Conservation (phyloP, 2,797 vertebrate genomes). For the Pteropus rufus region DNA sequence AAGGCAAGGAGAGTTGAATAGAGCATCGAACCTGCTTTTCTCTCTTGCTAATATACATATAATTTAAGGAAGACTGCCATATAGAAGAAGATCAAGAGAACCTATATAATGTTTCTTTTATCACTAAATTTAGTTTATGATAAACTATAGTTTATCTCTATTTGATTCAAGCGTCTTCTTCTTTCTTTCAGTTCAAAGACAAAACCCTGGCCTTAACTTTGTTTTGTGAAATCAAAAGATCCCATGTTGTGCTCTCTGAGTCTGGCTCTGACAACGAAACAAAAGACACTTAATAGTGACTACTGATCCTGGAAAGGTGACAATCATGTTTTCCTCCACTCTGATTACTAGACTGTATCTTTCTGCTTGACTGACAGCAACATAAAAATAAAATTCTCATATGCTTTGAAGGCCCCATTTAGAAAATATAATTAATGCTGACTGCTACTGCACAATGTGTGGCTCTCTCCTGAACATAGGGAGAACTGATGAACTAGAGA, state of each 20-base stretch:
- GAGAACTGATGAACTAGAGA: neutral
- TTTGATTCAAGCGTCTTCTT: neutral
- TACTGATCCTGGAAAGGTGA: neutral
- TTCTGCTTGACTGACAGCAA: neutral
- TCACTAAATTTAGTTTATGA: neutral
- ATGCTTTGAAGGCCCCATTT: neutral
- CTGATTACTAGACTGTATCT: neutral
- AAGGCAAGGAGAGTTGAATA: neutral
- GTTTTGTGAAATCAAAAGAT: neutral
- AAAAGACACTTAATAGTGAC: neutral
- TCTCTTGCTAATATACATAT: neutral
- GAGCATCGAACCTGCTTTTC: neutral
- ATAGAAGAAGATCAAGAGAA: neutral
- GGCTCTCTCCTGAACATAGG: neutral
- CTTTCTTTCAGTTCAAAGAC: neutral
- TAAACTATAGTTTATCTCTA: neutral
- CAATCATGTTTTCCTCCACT: neutral
- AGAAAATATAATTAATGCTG: conserved; percentile 1
- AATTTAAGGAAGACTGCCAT: neutral
- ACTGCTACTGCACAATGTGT: neutral
- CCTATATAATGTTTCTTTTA: neutral
- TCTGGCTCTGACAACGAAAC: neutral
- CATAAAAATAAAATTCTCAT: neutral
- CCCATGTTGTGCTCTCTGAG: neutral
- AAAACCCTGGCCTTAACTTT: neutral